Base-by-base conservation (phyloP, 1,140 invertebrate genomes). In the Ctenoplectra terminalis region DNA sequence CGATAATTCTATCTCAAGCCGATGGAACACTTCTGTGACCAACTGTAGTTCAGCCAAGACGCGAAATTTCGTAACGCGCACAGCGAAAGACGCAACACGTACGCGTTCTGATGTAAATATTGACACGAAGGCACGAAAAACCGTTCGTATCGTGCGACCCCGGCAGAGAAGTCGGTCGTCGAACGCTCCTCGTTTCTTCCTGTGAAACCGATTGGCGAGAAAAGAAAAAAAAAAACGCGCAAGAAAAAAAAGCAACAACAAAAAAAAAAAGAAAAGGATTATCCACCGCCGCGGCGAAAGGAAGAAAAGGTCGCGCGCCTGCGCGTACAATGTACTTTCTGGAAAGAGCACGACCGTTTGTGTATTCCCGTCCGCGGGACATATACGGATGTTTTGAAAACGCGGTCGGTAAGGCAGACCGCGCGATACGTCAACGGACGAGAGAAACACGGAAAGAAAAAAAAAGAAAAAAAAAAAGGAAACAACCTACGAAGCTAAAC, bases 311-410 rank as follows among this genome's bases (percentile, higher is more conserved):
- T 87, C 81, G 69, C 72, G 78, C 84, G 66, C 43, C 52, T 72
- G 79, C 85, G 80, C 80, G 84, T 17, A n/a, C 29, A 54, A 26
- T 31, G 11, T 7, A 60, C 43, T 43, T 86, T 87, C 85, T 87
- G 46, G 75, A 86, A 87, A 83, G 81, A 86, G 72, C 76, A 74
- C 80, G 84, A 50, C 70, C n/a, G 72, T 50, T 72, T 77, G 46
- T 71, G 67, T 67, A 81, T 75, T 61, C 78, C 71, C 31, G 71
- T 75, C 66, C 70, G 43, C 23, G 54, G 37, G 37, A 40, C 70
- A 48, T 54, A n/a, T 46, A 52, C 66, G 29, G 26, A n/a, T 46
- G 34, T 54, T 72, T 84, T 50, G 43, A 20, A 58, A 61, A 37
- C 31, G 9, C 40, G 2, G n/a, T 79, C 56, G 67, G 31, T 48